Base-by-base conservation (phyloP, 2,888 invertebrate species). In the Acanthoscelides obtectus region DNA sequence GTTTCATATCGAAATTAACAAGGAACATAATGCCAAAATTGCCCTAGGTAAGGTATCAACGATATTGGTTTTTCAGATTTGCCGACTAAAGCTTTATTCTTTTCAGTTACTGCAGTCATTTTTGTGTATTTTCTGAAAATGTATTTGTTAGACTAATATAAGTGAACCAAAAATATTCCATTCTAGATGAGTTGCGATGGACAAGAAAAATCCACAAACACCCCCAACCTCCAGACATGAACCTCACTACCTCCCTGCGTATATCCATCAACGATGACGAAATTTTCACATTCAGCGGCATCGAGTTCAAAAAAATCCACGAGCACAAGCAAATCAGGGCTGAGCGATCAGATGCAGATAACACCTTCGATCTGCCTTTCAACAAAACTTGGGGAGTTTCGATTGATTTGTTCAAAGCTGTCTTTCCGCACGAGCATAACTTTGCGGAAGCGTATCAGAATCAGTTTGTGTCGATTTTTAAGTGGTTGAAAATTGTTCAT, bases 401-500 rank as follows among this genome's bases (percentile, higher is more conserved):
- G 70, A 88, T 93, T 22, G 89, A 89, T 67, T 88, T 90, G 0
- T 87, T 92, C 63, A 90, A 93, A 69, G 91, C 88, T 78, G 89
- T 91, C 76, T 97, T 96, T 82, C 97, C 97, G 0, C 93, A 96
- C 85, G 92, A 94, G 80, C 96, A 96, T 81, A 90, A 93, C 70
- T 97, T 94, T 83, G 94, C 95, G 20, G 93, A 94, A 74, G 94
- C 96, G 0, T 91, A 96, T 72, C 95, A 95, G 82, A 94, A 95
- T 76, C 94, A 96, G 81, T 91, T 95, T 73, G 90, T 98, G n/a
- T 94, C 95, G 0, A 88, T 96, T 27, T 91, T 94, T 81, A 99
- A 98, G 84, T 99, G 99, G 99, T 85, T 98, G 71, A 97, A 97
- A 84, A 86, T 93, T 73, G 89, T 96, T 17, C 97, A 98, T 83